Base-by-base conservation (phyloP, 2,888 invertebrate species). In the Apodemia hepburni region DNA sequence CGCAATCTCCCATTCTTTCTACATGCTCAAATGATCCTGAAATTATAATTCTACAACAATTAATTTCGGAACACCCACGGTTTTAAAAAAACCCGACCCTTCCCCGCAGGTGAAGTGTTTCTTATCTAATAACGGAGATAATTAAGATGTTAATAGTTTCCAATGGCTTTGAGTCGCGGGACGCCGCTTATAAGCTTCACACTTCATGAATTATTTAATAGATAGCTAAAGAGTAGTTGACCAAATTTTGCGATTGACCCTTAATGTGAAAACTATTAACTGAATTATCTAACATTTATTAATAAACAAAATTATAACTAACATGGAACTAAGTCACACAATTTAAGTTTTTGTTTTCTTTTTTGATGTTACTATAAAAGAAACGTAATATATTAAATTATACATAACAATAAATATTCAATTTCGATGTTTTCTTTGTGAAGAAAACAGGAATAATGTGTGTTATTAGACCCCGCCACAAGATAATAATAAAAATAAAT, bases 131-230 rank as follows among this genome's bases (percentile, higher is more conserved):
- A 69, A 68, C 62, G 65, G 59, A 64, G 69, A 72, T 76, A 74
- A 75, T 76, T 74, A 75, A 76, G 74, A 75, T 74, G 77, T 75
- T 75, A 76, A 75, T 75, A 76, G 75, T 74, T 71, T 69, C 65
- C 64, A 68, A 69, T 69, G 72, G 69, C 71, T 70, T 67, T 67
- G 70, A 68, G 66, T 66, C 65, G 27, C 54, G 65, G 61, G 69
- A 67, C 70, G 69, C 68, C 64, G 66, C 70, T 61, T 65, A 59
- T 64, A 63, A 63, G 66, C 63, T 65, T 62, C 63, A 63, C 67
- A 63, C 63, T 68, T 73, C 72, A 74, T 76, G 75, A 75, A 75
- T 75, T 70, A 72, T 73, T 73, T 69, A 72, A 67, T 64, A 65
- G 62, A 62, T 61, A 67, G 68, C 67, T 58, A 49, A 54, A 12